A percentile compares a stretch with the other conserved stretches of the same genome.
Conservation (phyloP, 2,888 invertebrate genomes). For the Diploptera punctata region DNA sequence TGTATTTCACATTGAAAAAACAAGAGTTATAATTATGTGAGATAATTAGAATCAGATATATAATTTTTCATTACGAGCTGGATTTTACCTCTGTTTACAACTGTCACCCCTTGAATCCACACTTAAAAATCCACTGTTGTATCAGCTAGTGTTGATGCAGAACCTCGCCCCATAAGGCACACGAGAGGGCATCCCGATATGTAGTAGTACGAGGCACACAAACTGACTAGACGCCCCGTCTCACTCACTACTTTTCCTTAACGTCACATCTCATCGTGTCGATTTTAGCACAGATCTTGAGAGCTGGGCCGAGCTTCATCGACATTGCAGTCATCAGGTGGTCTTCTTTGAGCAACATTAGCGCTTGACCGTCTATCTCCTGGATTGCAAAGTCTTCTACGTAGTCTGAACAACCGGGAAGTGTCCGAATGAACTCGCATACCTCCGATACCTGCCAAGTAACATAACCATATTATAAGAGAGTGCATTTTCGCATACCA, state of each 20-base stretch:
- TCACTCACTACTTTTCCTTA: constrained; percentile 42
- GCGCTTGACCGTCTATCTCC: constrained; percentile 95
- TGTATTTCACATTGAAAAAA: too few species aligned
- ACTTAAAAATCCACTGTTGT: too few species aligned
- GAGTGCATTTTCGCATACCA: too few species aligned
- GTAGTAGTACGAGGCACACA: too few species aligned
- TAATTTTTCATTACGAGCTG: too few species aligned
- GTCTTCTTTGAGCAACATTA: constrained; percentile 90
- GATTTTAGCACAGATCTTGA: constrained; percentile 94
- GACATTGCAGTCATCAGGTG: constrained; percentile 94
- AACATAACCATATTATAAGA: neutral
- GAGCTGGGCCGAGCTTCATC: constrained; percentile 94
- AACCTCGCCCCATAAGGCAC: too few species aligned
- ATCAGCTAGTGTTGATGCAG: too few species aligned
- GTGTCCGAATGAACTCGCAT: constrained; percentile 70
- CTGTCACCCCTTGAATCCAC: too few species aligned
- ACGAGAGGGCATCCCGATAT: too few species aligned
- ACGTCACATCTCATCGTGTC: constrained; percentile 76
- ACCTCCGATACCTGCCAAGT: constrained; percentile 41
- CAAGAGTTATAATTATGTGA: too few species aligned
- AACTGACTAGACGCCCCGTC: neutral
- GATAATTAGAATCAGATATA: too few species aligned
- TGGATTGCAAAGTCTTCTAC: constrained; percentile 95
- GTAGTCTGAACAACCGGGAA: constrained; percentile 91
- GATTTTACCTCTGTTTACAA: too few species aligned